Evolutionary conservation across 2,797 vertebrate species (phyloP).

Genomic region (Cossypha niveicapilla): DNA sequence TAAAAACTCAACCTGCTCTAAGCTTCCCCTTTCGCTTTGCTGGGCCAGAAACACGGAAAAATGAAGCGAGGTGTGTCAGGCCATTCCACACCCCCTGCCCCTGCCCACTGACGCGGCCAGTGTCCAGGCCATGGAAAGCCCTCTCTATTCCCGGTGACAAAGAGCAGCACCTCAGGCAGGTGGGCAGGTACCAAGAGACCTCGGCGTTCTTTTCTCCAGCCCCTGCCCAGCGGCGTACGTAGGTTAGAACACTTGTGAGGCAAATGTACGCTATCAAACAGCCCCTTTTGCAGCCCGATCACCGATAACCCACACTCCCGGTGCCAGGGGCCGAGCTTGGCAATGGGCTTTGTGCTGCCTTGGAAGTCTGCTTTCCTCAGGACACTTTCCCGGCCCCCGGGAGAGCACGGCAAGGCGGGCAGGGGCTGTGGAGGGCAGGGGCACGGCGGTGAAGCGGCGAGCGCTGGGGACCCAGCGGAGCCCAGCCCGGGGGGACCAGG

Average conservation of each 20-base stretch:
- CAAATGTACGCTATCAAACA: rapidly evolving
- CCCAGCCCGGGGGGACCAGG: neutral
- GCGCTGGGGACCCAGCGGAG: neutral
- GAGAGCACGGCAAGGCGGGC: too few relatives aligned
- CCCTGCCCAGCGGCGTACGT: rapidly evolving
- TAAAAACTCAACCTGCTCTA: neutral
- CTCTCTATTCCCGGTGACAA: rapidly evolving
- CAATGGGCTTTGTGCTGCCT: rapidly evolving
- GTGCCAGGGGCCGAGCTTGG: neutral
- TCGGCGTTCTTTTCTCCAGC: rapidly evolving
- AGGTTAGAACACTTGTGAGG: rapidly evolving
- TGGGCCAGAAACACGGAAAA: neutral
- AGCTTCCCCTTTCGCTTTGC: neutral
- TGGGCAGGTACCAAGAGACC: neutral
- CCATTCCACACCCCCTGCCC: neutral
- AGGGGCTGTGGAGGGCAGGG: neutral
- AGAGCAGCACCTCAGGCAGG: neutral
- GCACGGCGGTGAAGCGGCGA: neutral
- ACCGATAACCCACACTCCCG: rapidly evolving
- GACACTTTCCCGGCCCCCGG: neutral
- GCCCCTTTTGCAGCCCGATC: neutral
- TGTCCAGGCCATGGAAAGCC: rapidly evolving
- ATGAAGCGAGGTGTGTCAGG: rapidly evolving
- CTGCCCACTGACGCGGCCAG: rapidly evolving
- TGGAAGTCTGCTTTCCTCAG: rapidly evolving